These are phyloP conservation scores for Trichogramma pretiosum DNA, from an alignment of 1,140 invertebrate species.

Conservation along the genomic window DNA sequence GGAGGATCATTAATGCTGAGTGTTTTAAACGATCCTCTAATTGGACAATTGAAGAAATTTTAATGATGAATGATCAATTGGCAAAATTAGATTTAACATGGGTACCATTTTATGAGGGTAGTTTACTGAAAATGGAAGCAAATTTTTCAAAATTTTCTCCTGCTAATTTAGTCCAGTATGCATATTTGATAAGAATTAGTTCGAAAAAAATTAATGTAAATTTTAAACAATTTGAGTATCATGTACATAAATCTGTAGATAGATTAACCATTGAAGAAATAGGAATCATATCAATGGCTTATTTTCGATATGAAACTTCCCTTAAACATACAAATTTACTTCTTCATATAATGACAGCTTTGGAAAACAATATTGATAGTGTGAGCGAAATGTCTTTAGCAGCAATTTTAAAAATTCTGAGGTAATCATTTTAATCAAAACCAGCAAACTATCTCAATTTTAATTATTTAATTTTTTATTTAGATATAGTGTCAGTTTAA, in stretches of 20 bases:
- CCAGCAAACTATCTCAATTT: background rate
- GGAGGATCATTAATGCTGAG: no score
- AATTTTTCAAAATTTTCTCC: constrained; percentile 43
- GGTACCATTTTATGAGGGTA: no score
- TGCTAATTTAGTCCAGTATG: constrained; percentile 47
- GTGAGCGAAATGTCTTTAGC: constrained; percentile 46
- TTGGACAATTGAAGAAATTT: constrained; percentile 32
- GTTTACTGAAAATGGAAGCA: no score
- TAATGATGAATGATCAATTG: constrained; percentile 47
- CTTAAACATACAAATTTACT: constrained; percentile 42
- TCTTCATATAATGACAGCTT: constrained; percentile 36
- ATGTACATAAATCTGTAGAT: constrained; percentile 36
- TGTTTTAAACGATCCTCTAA: no score
- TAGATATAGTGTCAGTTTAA: constrained; percentile 8
- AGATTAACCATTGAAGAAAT: constrained; percentile 48
- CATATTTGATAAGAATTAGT: constrained; percentile 46
- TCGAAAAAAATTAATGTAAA: constrained; percentile 32
- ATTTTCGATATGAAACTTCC: constrained; percentile 51
- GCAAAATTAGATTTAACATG: constrained; percentile 38
- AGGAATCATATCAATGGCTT: constrained; percentile 50
- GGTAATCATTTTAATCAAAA: constrained; percentile 22
- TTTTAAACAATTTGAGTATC: constrained; percentile 50
- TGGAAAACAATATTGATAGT: constrained; percentile 31
- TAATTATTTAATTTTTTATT: constrained; percentile 15
- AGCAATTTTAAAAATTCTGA: constrained; percentile 50